These are phyloP conservation scores for Rhagologus leucostigma DNA, from an alignment of 2,113 vertebrate species.

Conservation along the genomic window DNA sequence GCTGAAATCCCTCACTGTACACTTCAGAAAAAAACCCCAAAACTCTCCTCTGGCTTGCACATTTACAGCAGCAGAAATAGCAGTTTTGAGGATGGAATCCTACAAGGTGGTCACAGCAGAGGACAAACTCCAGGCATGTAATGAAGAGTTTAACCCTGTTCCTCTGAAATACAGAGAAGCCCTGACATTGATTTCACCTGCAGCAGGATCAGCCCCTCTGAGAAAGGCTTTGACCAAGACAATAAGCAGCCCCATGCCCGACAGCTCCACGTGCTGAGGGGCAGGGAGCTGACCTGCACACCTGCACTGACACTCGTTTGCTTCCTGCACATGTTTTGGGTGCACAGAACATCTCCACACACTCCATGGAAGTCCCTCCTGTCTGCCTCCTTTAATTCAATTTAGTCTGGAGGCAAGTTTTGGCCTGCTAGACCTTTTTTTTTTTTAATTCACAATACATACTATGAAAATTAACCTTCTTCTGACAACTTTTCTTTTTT, in stretches of 20 bases:
- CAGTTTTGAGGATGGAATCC: not conserved
- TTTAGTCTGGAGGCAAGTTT: not conserved
- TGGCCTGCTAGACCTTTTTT: not conserved
- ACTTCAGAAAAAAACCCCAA: not conserved
- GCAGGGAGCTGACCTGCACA: not conserved
- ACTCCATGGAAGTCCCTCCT: not conserved
- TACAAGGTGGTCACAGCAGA: not conserved
- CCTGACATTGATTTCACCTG: not conserved
- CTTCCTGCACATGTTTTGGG: not conserved
- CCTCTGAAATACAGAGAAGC: not conserved
- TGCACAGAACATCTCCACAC: not conserved
- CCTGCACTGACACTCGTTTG: rapidly evolving
- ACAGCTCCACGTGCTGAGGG: not conserved
- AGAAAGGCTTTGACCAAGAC: not conserved
- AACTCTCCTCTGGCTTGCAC: not conserved
- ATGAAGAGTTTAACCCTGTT: not conserved
- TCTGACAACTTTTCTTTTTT: not conserved
- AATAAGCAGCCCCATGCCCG: not conserved
- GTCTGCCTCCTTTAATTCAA: not conserved
- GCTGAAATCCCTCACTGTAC: not conserved
- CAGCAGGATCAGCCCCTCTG: not conserved
- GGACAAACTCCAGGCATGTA: not conserved
- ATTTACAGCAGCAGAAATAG: not conserved
- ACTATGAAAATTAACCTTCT: not conserved
- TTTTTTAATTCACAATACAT: not conserved